Evolutionary conservation across 2,888 invertebrate genomes (phyloP), one percentile per base, ranked within the genome.

Genomic region (Pyrrhia umbra): DNA sequence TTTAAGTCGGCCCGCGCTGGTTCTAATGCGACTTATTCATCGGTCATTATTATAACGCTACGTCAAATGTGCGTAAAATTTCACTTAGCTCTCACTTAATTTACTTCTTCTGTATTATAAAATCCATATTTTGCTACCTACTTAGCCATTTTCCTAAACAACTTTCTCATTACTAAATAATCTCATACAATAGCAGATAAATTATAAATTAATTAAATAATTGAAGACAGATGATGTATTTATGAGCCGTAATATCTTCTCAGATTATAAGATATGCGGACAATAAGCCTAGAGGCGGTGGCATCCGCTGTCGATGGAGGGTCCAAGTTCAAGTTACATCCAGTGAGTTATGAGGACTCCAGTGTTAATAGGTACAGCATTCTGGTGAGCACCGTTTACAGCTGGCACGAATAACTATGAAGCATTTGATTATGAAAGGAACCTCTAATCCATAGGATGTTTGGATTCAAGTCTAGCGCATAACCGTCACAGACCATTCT

Each of bases 321-420:
- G 68, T 43, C 47, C 30, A 10, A 43, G 75, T 47, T 68, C 75
- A 68, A 39, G 16, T 55, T 20, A 40, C 55, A 68, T 30, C 30
- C 23, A 20, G 23, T 57, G 57, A 68, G 20, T 74, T 51, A 68
- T 66, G 50, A 16, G 37, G 25, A 70, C 30, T 50, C 16, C 16
- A 34, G 30, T 30, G 18, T 2, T 39, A 34, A 15, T 18, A 10
- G 16, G 45, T 15, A 40, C 18, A 69, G 16, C 59, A 37, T 43
- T 30, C 13, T 25, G 21, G 15, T 9, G n/a, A 21, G 52, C n/a
- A 16, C 6, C 20, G 25, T 2, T 45, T 50, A 45, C 23, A 23
- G 5, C 16, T 1, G 21, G 18, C 27, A 25, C 5, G 40, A 18
- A 30, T 20, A 20, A 9, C 20, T 46, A 39, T 27, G 2, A 40